These are phyloP conservation scores for Acipenser transmontanus DNA, from an alignment of 2,797 vertebrate species.

Conservation along the genomic window DNA sequence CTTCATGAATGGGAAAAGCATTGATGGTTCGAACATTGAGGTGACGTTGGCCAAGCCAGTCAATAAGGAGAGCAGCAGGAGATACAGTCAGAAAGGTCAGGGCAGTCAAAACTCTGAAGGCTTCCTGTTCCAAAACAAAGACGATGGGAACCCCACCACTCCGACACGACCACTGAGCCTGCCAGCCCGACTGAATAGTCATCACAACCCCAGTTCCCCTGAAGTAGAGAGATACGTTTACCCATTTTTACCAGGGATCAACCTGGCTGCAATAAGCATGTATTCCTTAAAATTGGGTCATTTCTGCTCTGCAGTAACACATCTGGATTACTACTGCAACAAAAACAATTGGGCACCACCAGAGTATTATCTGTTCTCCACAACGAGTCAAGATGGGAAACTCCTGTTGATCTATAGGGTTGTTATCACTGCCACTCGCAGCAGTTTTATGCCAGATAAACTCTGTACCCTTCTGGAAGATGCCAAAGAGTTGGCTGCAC, in stretches of 20 bases:
- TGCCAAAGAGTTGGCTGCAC: slow-evolving; percentile 84
- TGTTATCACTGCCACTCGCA: slow-evolving; percentile 59
- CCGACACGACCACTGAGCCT: slow-evolving; percentile 47
- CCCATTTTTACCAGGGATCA: slow-evolving; percentile 69
- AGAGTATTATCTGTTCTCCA: slow-evolving; percentile 83
- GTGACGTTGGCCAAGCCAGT: slow-evolving; percentile 82
- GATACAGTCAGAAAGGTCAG: slow-evolving; percentile 52
- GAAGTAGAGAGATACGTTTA: slow-evolving; percentile 61
- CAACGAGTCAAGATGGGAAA: slow-evolving; percentile 68
- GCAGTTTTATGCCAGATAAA: slow-evolving; percentile 77
- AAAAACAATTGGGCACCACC: slow-evolving; percentile 78
- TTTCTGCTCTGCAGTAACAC: slow-evolving; percentile 76
- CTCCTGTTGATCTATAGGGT: slow-evolving; percentile 70
- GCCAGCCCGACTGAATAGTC: slow-evolving; percentile 50
- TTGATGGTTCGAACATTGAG: slow-evolving; percentile 79
- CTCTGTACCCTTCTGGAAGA: slow-evolving; percentile 77
- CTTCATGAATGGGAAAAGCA: slow-evolving; percentile 73
- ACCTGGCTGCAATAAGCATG: slow-evolving; percentile 70
- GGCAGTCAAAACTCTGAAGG: slow-evolving; percentile 49
- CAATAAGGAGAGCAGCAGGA: slow-evolving; percentile 59
- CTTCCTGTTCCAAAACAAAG: slow-evolving; percentile 58
- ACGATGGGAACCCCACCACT: slow-evolving; percentile 52
- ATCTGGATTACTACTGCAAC: slow-evolving; percentile 82
- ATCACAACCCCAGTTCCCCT: slow-evolving; percentile 46
- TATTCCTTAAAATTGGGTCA: slow-evolving; percentile 75